Evolutionary conservation across 2,797 vertebrate genomes (phyloP).

Genomic region (Semotilus atromaculatus): DNA sequence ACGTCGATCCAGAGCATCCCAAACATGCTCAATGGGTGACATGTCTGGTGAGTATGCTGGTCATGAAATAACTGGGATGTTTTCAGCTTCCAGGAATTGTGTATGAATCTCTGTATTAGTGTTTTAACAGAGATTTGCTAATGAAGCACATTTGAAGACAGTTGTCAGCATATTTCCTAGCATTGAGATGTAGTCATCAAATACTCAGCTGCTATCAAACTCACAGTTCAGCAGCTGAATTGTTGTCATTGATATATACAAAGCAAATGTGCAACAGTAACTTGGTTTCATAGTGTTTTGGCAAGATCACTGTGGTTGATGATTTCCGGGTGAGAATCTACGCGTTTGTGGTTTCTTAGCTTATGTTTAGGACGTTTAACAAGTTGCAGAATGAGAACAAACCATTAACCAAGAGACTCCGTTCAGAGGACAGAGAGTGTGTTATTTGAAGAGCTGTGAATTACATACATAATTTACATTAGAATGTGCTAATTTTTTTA

Average conservation of each 20-base stretch:
- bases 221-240: constrained; percentile 20
- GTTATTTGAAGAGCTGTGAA: neutral
- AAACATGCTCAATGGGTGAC: too few species aligned
- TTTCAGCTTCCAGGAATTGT: too few species aligned
- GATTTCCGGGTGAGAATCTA: neutral
- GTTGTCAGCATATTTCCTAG: neutral
- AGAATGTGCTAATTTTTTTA: neutral
- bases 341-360: neutral
- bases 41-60: too few species aligned
- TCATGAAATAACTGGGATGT: too few species aligned
- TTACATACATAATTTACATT: neutral
- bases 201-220: neutral
- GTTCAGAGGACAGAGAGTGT: neutral
- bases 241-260: neutral
- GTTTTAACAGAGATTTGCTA: neutral
- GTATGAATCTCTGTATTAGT: neutral
- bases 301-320: neutral
- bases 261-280: neutral
- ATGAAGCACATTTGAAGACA: neutral
- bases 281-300: neutral
- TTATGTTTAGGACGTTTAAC: neutral
- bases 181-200: neutral
- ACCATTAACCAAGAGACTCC: neutral
- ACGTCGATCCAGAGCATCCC: too few species aligned
- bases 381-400: neutral